phyloP scores from a whole-genome alignment of 2,888 invertebrate genomes.

The Phengaris arion region DNA sequence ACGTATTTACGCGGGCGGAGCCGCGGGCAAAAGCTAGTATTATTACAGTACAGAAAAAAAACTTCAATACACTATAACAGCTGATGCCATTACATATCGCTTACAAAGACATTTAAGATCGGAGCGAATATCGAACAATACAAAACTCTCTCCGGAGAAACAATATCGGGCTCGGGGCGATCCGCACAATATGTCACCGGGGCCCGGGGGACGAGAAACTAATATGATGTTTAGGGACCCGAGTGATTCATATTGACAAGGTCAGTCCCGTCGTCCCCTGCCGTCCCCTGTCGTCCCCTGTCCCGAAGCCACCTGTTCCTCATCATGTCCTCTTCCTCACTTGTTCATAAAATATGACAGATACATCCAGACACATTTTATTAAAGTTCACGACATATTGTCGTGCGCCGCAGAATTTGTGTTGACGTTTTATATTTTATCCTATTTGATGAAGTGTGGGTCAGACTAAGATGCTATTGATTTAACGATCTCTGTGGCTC shows the following conservation, averaged over 20 bases:
- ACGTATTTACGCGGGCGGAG: too few species aligned
- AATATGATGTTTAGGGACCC: neutral
- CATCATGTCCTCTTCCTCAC: neutral
- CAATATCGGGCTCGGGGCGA: neutral
- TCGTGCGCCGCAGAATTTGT: too few species aligned
- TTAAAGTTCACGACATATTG: neutral
- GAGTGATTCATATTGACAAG: conserved; percentile 20
- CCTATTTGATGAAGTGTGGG: too few species aligned
- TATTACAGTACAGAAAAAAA: too few species aligned
- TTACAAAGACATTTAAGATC: neutral
- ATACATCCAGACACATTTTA: neutral
- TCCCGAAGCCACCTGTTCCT: conserved; percentile 10
- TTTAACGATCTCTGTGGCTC: too few species aligned
- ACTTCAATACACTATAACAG: neutral
- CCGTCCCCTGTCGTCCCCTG: neutral
- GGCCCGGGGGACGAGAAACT: neutral
- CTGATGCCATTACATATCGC: conserved; percentile 10
- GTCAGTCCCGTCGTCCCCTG: neutral
- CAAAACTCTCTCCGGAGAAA: neutral
- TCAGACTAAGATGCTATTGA: too few species aligned
- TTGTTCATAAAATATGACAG: conserved; percentile 1
- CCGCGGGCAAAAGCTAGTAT: too few species aligned
- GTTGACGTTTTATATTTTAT: too few species aligned
- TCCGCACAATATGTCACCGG: neutral
- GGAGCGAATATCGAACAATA: neutral